Evolutionary conservation across 53 echinoderm and acorn worm species (phyloP).

Genomic region (Arbacia lixula): DNA sequence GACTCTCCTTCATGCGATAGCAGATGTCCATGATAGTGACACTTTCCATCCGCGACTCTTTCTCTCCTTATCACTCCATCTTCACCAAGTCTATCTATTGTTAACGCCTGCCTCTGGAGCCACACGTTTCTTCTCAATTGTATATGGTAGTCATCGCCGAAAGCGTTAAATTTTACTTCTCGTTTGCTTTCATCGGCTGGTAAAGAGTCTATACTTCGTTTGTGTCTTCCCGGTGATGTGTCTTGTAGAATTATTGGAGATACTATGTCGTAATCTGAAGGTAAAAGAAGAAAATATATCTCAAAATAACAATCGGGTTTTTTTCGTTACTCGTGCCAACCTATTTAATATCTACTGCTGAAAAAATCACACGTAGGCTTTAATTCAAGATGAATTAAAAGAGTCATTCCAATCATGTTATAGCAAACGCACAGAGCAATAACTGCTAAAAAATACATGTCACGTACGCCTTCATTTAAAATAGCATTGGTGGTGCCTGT

Average conservation of each 20-base stretch:
- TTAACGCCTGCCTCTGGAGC: slow-evolving; percentile 68
- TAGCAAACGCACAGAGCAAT: too few species aligned
- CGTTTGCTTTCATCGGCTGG: slow-evolving; percentile 45
- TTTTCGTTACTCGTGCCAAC: too few species aligned
- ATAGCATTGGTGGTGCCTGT: too few species aligned
- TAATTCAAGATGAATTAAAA: too few species aligned
- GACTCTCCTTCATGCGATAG: slow-evolving; percentile 55
- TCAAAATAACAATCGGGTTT: background rate
- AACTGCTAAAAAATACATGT: too few species aligned
- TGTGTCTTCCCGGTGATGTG: slow-evolving; percentile 53
- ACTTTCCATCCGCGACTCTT: slow-evolving; percentile 40
- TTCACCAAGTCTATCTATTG: slow-evolving; percentile 61
- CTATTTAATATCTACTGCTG: too few species aligned
- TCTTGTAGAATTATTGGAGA: slow-evolving; percentile 12
- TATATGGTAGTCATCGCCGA: slow-evolving; percentile 60
- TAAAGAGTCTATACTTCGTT: slow-evolving; percentile 46
- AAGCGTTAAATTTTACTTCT: slow-evolving; percentile 75
- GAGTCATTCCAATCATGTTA: too few species aligned
- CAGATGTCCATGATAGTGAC: slow-evolving; percentile 73
- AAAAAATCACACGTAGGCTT: too few species aligned
- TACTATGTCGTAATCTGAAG: slow-evolving; percentile 32
- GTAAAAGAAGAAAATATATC: background rate
- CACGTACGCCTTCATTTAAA: too few species aligned
- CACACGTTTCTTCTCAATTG: slow-evolving; percentile 67
- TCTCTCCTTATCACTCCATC: slow-evolving; percentile 61